phyloP scores from a whole-genome alignment of 2,113 vertebrate genomes.

The Sturnira hondurensis region DNA sequence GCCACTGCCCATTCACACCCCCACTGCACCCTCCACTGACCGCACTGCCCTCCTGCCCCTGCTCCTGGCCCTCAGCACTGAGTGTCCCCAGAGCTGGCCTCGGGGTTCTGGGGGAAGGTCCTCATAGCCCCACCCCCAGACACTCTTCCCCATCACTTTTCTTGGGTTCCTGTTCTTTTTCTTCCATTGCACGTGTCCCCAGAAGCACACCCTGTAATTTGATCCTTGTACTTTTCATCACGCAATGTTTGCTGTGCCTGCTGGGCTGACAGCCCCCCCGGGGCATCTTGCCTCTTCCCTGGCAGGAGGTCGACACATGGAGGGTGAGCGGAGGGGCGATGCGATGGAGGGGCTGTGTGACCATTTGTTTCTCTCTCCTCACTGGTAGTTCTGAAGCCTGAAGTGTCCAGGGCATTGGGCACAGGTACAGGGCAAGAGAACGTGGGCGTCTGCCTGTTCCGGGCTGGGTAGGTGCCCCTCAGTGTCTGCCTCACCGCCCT shows the following conservation, averaged over 20 bases:
- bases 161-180: background rate
- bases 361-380: background rate
- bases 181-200: background rate
- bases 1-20: rapidly evolving
- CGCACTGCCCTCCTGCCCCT: rapidly evolving
- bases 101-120: too few relatives aligned
- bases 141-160: background rate
- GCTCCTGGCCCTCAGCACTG: background rate
- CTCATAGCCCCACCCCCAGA: background rate
- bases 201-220: background rate
- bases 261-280: background rate
- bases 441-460: background rate
- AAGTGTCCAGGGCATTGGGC: too few relatives aligned
- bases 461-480: rapidly evolving
- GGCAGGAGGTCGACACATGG: too few relatives aligned
- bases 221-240: background rate
- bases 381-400: rapidly evolving
- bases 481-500: background rate
- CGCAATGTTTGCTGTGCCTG: background rate
- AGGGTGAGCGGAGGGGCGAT: background rate
- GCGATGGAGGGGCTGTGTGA: rapidly evolving
- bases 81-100: background rate
- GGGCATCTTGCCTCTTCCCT: background rate
- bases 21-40: rapidly evolving
- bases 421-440: background rate